Evolutionary conservation across 1,140 invertebrate species (phyloP).

Genomic region (Camponotus vicinus): DNA sequence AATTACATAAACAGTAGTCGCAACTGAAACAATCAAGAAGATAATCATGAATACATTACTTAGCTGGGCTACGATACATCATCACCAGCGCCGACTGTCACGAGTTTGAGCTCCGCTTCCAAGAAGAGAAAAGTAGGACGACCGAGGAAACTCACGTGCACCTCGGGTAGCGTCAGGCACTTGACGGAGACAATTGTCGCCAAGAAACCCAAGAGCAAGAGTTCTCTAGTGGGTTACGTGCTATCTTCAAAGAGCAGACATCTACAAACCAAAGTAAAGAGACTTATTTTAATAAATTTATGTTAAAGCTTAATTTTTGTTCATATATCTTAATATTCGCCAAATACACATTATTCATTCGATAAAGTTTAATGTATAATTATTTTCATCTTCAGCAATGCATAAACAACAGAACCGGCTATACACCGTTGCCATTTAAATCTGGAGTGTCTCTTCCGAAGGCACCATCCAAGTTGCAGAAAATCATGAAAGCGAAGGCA

Average conservation of each 20-base stretch:
- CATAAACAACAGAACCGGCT: constrained; percentile 71
- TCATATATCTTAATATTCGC: background rate
- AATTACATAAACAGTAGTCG: too few species aligned
- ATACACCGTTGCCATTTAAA: constrained; percentile 80
- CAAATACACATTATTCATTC: background rate
- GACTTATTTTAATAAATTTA: background rate
- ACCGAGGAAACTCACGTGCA: constrained; percentile 91
- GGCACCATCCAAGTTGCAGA: constrained; percentile 74
- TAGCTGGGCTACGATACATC: constrained; percentile 77
- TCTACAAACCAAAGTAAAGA: constrained; percentile 86
- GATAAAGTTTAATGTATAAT: background rate
- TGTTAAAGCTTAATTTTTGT: background rate
- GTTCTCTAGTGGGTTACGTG: constrained; percentile 88
- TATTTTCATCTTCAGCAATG: constrained; percentile 46
- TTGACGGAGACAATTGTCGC: constrained; percentile 93
- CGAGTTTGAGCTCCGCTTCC: constrained; percentile 87
- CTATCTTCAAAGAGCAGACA: constrained; percentile 89
- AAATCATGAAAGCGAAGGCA: constrained; percentile 75
- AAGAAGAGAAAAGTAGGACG: constrained; percentile 94
- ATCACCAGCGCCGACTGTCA: constrained; percentile 73
- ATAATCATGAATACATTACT: background rate
- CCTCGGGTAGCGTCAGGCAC: constrained; percentile 87
- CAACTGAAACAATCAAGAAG: too few species aligned
- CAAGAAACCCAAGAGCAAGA: constrained; percentile 91
- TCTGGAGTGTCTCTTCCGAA: constrained; percentile 71